These are phyloP conservation scores for Trachelipus rathkii DNA, from an alignment of 1,140 invertebrate species.

Conservation along the genomic window DNA sequence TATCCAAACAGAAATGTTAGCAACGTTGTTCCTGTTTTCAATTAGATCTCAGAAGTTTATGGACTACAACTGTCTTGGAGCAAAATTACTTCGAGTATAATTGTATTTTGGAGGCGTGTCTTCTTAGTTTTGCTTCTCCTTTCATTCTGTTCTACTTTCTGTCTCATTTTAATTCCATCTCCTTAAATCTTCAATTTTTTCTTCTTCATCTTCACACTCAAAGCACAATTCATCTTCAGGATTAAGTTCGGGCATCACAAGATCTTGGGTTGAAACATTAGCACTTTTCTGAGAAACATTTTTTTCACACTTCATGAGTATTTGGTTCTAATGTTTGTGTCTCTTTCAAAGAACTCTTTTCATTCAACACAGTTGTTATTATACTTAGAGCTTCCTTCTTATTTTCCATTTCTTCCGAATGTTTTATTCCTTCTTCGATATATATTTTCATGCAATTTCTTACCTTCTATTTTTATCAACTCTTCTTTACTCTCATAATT, in stretches of 20 bases:
- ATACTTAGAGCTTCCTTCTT: neutral
- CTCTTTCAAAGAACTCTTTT: constrained; percentile 17
- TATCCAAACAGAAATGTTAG: too few species aligned
- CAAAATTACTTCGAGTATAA: too few species aligned
- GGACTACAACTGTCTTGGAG: too few species aligned
- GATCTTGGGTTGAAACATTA: too few species aligned
- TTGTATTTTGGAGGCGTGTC: too few species aligned
- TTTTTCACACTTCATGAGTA: neutral
- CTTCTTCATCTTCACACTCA: neutral
- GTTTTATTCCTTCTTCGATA: constrained; percentile 18
- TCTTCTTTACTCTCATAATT: neutral
- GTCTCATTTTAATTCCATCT: constrained; percentile 6
- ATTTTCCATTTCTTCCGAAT: neutral
- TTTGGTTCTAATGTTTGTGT: constrained; percentile 12
- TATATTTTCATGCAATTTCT: constrained; percentile 20
- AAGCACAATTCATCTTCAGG: constrained; percentile 29
- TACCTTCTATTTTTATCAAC: constrained; percentile 2
- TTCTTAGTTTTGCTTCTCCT: constrained; percentile 32
- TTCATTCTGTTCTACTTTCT: constrained; percentile 26
- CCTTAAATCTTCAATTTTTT: constrained; percentile 17
- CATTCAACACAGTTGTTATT: neutral
- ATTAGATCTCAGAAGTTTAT: too few species aligned
- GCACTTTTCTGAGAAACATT: neutral
- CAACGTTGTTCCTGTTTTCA: too few species aligned
- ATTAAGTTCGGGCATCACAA: constrained; percentile 16